These are phyloP conservation scores for Luehdorfia chinensis DNA, from an alignment of 1,140 invertebrate species.

Conservation along the genomic window DNA sequence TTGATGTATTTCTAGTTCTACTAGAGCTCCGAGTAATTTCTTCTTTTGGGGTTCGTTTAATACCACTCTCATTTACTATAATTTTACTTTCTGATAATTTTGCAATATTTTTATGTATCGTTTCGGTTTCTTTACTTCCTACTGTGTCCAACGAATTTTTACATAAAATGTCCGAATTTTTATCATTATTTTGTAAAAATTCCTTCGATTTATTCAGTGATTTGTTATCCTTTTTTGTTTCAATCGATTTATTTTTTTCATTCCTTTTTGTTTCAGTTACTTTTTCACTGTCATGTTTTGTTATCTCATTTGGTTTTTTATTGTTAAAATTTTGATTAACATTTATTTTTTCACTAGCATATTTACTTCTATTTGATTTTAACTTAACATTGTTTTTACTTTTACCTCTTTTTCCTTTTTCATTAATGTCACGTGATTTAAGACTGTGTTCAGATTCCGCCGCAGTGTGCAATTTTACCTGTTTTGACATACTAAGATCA, in stretches of 20 bases:
- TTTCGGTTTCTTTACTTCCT: conserved; percentile 2
- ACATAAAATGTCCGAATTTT: neutral
- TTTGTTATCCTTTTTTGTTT: neutral
- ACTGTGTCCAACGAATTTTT: neutral
- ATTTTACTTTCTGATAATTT: conserved; percentile 11
- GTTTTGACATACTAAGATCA: too few relatives aligned
- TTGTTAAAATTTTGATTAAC: neutral
- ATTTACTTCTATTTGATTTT: neutral
- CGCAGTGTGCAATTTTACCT: too few relatives aligned
- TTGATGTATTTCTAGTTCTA: conserved; percentile 8
- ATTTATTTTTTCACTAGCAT: neutral
- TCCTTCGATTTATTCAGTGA: neutral
- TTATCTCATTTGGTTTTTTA: neutral
- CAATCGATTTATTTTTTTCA: neutral
- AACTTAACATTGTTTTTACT: neutral
- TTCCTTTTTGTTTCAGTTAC: neutral
- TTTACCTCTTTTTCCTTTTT: conserved; percentile 6
- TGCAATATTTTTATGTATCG: conserved; percentile 16
- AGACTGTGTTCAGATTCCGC: too few relatives aligned
- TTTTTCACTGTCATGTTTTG: neutral
- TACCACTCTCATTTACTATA: conserved; percentile 15
- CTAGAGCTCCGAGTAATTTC: conserved; percentile 2
- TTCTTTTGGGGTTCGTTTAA: conserved; percentile 1
- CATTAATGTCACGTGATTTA: too few relatives aligned
- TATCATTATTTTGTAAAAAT: neutral